Percentiles rank a stretch among this genome's conserved stretches.
Evolutionary conservation across 2,113 vertebrate genomes (phyloP).

Genomic region (Sphyrna mokarran): DNA sequence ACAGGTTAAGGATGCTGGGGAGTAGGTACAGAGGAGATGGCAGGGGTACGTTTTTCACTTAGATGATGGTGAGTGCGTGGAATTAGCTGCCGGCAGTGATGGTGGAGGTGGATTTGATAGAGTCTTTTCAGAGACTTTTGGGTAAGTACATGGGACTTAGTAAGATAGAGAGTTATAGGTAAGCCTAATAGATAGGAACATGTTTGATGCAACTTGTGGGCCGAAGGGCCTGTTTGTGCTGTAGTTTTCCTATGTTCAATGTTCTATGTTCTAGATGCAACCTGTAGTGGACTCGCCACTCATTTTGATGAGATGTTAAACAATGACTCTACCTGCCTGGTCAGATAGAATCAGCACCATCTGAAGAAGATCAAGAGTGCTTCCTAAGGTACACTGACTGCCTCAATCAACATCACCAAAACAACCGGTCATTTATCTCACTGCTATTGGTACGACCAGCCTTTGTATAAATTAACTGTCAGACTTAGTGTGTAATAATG

Average conservation of each 20-base stretch:
- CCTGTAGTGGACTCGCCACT: background rate
- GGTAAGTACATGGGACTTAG: too few relatives aligned
- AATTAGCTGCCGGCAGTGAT: too few relatives aligned
- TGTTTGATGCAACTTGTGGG: too few relatives aligned
- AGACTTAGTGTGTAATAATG: background rate
- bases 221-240: too few relatives aligned
- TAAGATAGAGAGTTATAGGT: too few relatives aligned
- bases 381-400: background rate
- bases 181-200: too few relatives aligned
- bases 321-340: background rate
- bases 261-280: background rate
- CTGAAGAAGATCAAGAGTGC: background rate
- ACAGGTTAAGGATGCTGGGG: too few relatives aligned
- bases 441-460: background rate
- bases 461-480: background rate
- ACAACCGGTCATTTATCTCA: background rate
- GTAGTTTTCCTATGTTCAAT: background rate
- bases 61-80: too few relatives aligned
- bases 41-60: too few relatives aligned
- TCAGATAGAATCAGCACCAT: background rate
- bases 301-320: background rate
- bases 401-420: background rate
- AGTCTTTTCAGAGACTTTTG: too few relatives aligned
- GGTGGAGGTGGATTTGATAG: too few relatives aligned
- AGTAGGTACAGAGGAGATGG: too few relatives aligned